phyloP scores from a whole-genome alignment of 2,888 invertebrate species.

The Synergus gifuensis region DNA sequence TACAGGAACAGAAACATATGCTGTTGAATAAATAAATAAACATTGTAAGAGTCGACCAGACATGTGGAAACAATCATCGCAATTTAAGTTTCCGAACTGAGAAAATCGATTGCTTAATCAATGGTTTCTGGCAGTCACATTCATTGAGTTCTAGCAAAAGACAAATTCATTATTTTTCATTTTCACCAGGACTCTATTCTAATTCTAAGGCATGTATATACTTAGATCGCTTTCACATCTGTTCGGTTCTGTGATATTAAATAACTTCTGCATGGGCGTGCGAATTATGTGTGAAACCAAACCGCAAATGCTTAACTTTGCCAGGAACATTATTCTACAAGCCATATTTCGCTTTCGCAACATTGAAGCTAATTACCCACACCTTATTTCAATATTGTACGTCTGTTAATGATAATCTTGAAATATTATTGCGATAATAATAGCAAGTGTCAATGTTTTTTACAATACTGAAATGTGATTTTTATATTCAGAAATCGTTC shows the following conservation, averaged over 20 bases:
- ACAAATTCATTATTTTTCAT: not conserved
- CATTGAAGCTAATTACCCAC: not conserved
- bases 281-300: not conserved
- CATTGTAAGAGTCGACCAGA: not conserved
- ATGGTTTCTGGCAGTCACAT: not conserved
- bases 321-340: not conserved
- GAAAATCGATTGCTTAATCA: not conserved
- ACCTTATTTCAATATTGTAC: not conserved
- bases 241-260: not conserved
- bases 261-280: constrained; percentile 4
- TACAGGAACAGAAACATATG: not conserved
- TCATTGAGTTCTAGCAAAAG: not conserved
- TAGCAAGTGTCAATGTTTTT: not conserved
- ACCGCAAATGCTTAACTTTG: not conserved
- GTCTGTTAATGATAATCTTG: not conserved
- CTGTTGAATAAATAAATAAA: not conserved
- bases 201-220: not conserved
- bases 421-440: not conserved
- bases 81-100: not conserved
- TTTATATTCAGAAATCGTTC: not conserved
- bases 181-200: not conserved
- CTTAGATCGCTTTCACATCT: constrained; percentile 17
- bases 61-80: not conserved
- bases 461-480: not conserved
- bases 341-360: not conserved